phyloP scores from a whole-genome alignment of 2,797 vertebrate species.

The Coracias cyanogaster region DNA sequence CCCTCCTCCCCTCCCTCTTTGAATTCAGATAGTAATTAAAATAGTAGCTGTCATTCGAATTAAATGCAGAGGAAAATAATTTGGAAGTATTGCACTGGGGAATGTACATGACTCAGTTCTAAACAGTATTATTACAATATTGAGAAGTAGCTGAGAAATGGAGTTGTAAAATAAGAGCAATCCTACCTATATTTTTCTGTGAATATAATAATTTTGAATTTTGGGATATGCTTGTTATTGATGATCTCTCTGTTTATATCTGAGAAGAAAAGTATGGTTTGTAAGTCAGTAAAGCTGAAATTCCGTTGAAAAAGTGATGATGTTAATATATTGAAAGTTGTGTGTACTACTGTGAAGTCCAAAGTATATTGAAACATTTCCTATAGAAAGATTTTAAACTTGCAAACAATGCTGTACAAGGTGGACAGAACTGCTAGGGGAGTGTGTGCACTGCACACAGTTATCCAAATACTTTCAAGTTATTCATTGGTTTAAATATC shows the following conservation, averaged over 20 bases:
- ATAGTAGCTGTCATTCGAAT: background rate
- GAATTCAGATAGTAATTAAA: background rate
- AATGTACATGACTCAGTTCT: background rate
- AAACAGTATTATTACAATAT: background rate
- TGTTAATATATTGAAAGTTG: background rate
- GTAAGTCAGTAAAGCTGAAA: background rate
- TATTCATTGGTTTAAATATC: background rate
- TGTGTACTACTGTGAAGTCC: background rate
- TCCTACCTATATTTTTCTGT: background rate
- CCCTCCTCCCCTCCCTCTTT: accelerated
- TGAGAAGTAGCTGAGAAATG: background rate
- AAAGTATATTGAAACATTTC: background rate
- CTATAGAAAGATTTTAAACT: background rate
- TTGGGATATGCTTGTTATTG: background rate
- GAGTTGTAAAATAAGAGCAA: background rate
- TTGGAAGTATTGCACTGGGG: background rate
- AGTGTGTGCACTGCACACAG: background rate
- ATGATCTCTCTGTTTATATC: background rate
- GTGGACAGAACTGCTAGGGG: background rate
- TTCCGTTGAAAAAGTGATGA: background rate
- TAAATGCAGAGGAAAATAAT: background rate
- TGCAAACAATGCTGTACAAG: background rate
- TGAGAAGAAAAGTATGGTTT: background rate
- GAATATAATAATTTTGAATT: background rate
- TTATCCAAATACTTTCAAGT: background rate